Evolutionary conservation across 2,113 vertebrate genomes (phyloP).

Genomic region (Phyllostomus discolor): DNA sequence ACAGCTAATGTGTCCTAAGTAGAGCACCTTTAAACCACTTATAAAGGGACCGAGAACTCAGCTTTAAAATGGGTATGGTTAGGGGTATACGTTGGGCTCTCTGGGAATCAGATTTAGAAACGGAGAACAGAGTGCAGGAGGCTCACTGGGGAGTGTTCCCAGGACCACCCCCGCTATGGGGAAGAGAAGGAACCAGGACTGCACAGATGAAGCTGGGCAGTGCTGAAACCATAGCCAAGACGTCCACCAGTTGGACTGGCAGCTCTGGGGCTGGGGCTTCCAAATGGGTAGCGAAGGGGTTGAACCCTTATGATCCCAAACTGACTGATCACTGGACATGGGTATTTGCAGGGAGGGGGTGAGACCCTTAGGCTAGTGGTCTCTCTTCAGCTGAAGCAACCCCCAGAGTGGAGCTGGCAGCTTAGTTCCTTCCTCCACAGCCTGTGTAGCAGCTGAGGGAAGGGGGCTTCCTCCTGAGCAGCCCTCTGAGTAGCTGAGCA

Average conservation of each 20-base stretch:
- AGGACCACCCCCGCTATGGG: fast-evolving
- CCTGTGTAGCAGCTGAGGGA: not conserved
- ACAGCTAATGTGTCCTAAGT: not conserved
- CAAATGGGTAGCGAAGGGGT: not conserved
- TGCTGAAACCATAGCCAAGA: not conserved
- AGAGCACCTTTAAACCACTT: not conserved
- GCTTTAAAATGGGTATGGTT: not conserved
- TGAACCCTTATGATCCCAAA: not conserved
- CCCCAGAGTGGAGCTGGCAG: not conserved
- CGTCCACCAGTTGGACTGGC: not conserved
- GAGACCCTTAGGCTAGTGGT: not conserved
- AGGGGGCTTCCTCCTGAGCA: not conserved
- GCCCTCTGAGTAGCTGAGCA: not conserved
- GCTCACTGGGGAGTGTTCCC: not conserved
- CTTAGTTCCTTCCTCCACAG: not conserved
- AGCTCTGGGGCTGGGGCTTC: not conserved
- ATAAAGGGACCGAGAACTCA: not conserved
- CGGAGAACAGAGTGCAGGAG: not conserved
- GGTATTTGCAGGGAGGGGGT: not conserved
- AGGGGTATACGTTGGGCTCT: fast-evolving
- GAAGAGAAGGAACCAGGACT: not conserved
- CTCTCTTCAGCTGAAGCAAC: not conserved
- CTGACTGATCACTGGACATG: not conserved
- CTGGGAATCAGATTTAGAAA: not conserved
- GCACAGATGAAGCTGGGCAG: not conserved